These are phyloP conservation scores for Ascidia mentula DNA, from an alignment of 23 tunicate genomes.

Conservation along the genomic window DNA sequence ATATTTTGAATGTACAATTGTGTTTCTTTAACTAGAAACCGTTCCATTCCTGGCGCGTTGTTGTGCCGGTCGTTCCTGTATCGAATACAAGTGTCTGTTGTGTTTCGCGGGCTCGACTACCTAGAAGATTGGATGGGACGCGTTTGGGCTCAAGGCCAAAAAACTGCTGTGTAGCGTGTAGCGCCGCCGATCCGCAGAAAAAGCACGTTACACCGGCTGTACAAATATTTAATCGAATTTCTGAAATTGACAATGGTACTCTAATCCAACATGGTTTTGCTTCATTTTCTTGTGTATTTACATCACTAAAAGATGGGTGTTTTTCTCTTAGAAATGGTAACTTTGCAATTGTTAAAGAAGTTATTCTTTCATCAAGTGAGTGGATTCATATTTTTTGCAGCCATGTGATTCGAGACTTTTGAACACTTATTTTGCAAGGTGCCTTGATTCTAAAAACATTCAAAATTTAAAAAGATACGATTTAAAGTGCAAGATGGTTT, in stretches of 20 bases:
- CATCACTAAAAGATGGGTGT: background rate
- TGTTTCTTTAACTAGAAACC: too few relatives aligned
- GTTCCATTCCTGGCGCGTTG: too few relatives aligned
- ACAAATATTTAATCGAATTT: slow-evolving; percentile 1
- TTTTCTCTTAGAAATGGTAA: background rate
- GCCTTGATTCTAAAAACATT: background rate
- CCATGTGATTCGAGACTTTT: background rate
- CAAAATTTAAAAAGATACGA: background rate
- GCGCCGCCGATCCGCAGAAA: too few relatives aligned
- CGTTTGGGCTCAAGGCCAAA: too few relatives aligned
- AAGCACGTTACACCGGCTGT: too few relatives aligned
- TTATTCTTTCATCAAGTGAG: background rate
- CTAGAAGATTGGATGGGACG: too few relatives aligned
- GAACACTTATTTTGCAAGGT: background rate
- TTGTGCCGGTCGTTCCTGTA: too few relatives aligned
- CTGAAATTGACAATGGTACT: background rate
- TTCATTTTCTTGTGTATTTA: background rate
- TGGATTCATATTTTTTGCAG: background rate
- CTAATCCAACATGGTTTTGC: background rate
- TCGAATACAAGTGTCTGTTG: too few relatives aligned
- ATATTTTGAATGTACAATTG: too few relatives aligned
- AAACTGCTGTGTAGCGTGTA: too few relatives aligned
- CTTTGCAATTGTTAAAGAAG: slow-evolving; percentile 1
- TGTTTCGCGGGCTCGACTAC: too few relatives aligned
- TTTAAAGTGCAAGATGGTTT: background rate